Evolutionary conservation across 37 sponge, comb jelly and placozoan species (phyloP), one percentile per base, ranked within the genome.

Genomic region (Eunapius fragilis): DNA sequence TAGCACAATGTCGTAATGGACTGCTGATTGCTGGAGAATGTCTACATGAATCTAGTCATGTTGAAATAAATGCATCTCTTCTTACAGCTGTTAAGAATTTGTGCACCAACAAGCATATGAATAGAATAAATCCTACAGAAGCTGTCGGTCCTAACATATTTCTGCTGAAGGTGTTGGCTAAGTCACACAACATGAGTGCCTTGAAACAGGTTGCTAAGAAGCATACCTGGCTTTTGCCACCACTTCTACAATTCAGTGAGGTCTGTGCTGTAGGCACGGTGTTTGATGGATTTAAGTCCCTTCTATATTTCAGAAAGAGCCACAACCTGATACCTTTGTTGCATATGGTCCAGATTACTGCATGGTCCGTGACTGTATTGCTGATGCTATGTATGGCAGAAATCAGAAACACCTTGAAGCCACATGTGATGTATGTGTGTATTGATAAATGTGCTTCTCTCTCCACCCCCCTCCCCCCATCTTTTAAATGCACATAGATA

Each of bases 151-250:
- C 86, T 68, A 69, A 36, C 25, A 50, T 87, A 37, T 94, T 84
- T 71, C 50, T 94, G 23, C 27, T 87, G 33, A 94, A 90, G 72
- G 86, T 86, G n/a, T 37, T 94, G 22, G 88, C 84, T 28, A 85
- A 88, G 25, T 84, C 69, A 58, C 81, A 67, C 82, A 86, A 89
- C 32, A 58, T 85, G 37, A 50, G 82, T 34, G 77, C 50, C 31
- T 31, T 94, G 75, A 90, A 68, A 25, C 5, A 26, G 33, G 58
- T 90, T 2, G 32, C 68, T 31, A 17, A 73, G 25, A 47, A 37
- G 12, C 88, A 69, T 28, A 22, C 41, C 13, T 90, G 90, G 90
- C 58, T 90, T 10, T 50, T 90, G 25, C 90, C 90, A 11, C 71
- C 22, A 25, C 86, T 85, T 17, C 58, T 19, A 12, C 22, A 17